Evolutionary conservation across 2,888 invertebrate species (phyloP), one percentile per base, ranked within the genome.

Genomic region (Tetropium fuscum): DNA sequence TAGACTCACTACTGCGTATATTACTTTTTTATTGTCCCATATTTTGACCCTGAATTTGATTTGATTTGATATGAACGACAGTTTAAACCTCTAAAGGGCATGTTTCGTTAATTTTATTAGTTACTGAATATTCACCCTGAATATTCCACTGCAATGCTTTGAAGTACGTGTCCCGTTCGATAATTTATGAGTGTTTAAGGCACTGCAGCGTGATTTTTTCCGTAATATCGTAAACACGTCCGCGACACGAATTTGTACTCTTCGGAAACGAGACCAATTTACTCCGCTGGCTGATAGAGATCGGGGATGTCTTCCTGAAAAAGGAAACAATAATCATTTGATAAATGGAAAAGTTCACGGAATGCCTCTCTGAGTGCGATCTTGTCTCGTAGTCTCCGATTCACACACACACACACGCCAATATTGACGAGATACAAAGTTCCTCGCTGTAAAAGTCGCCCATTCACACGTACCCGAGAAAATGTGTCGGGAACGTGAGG

Each of bases 291-390:
- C 40, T 34, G 58, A 58, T 57, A 55, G 51, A 54, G 44, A 58
- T 58, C 45, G 49, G 58, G 58, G 55, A 34, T 48, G 56, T 22
- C 34, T 34, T 34, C 47, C 27, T 13, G 53, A 27, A 48, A 64
- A 64, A 62, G 62, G 62, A 64, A 66, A 66, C 66, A 66, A 66
- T 68, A 68, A 66, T 63, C 60, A 64, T 68, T 58, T 62, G 64
- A 68, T 66, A 63, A 66, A 66, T 66, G 64, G 58, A 56, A 63
- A 59, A 61, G 57, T 64, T 53, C 63, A 56, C 65, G 60, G 60
- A 58, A 63, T 63, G 34, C 51, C 16, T 5, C 15, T 16, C 5
- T 10, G 15, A 19, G 38, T 43, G 15, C 16, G 25, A 44, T 44
- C 44, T 15, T 16, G 27, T 8, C n/a, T 16, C 27, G 44, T 15